These are phyloP conservation scores for Aphis gossypii DNA, from an alignment of 1,140 invertebrate species.

Conservation along the genomic window DNA sequence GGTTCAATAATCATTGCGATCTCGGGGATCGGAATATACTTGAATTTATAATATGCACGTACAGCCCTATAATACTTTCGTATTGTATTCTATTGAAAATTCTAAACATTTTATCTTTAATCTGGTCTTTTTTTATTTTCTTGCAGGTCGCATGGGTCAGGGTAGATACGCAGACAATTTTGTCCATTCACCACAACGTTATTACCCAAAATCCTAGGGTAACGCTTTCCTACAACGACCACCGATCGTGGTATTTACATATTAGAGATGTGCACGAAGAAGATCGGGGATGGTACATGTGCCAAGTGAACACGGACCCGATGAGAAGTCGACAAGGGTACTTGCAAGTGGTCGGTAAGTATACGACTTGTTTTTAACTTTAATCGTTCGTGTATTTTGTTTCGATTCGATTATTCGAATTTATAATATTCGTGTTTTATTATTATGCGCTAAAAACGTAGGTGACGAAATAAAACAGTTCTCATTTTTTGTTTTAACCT, in stretches of 20 bases:
- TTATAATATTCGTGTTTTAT: not conserved
- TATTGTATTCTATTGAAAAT: not conserved
- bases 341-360: conserved; percentile 84
- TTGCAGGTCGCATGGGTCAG: conserved; percentile 87
- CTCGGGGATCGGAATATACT: not conserved
- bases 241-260: conserved; percentile 87
- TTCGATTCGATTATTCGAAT: not conserved
- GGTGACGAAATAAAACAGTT: not conserved
- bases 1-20: not conserved
- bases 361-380: not conserved
- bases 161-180: conserved; percentile 89
- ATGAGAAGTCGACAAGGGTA: conserved; percentile 86
- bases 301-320: conserved; percentile 85
- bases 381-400: not conserved
- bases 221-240: conserved; percentile 84
- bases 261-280: conserved; percentile 82
- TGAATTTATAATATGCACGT: not conserved
- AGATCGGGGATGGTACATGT: conserved; percentile 86
- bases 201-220: conserved; percentile 89
- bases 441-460: not conserved
- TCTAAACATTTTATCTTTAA: not conserved
- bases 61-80: not conserved
- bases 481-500: not conserved
- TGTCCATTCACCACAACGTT: conserved; percentile 88
- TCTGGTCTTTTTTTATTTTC: not conserved